phyloP scores from a whole-genome alignment of 2,888 invertebrate genomes.

The Venusia cambrica region DNA sequence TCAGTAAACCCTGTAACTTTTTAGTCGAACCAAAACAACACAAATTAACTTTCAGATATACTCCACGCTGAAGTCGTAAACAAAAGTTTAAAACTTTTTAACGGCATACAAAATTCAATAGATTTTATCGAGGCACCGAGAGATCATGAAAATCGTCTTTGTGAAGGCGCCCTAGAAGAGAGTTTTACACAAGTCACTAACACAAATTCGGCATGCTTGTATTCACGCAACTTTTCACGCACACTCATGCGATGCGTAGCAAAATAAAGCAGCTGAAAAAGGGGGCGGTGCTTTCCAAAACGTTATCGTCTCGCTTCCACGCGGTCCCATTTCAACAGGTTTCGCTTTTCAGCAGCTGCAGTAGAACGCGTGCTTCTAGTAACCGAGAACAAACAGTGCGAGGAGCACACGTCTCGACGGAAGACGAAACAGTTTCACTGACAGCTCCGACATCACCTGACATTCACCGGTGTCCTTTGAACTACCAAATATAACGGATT shows the following conservation, averaged over 20 bases:
- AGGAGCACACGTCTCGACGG: slow-evolving; percentile 68
- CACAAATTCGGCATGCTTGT: slow-evolving; percentile 60
- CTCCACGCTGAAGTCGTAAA: slow-evolving; percentile 21
- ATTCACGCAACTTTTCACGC: slow-evolving; percentile 72
- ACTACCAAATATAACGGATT: slow-evolving; percentile 57
- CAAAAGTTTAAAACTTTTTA: slow-evolving; percentile 28
- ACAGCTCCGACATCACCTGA: slow-evolving; percentile 71
- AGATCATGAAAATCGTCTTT: slow-evolving; percentile 62
- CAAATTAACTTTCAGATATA: slow-evolving; percentile 19
- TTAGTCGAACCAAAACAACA: slow-evolving; percentile 15
- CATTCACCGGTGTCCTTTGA: slow-evolving; percentile 60
- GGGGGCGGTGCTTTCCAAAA: slow-evolving; percentile 40
- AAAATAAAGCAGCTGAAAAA: slow-evolving; percentile 73
- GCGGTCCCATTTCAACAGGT: slow-evolving; percentile 78
- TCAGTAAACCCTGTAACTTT: slow-evolving; percentile 1
- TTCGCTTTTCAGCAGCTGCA: slow-evolving; percentile 77
- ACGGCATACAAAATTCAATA: slow-evolving; percentile 42
- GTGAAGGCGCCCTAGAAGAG: slow-evolving; percentile 73
- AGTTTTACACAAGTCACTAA: slow-evolving; percentile 79
- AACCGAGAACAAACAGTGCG: slow-evolving; percentile 75
- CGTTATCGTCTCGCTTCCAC: slow-evolving; percentile 53
- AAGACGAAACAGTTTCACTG: slow-evolving; percentile 75
- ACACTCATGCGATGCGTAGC: slow-evolving; percentile 62
- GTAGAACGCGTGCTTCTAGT: slow-evolving; percentile 75
- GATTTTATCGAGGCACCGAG: slow-evolving; percentile 46